These are phyloP conservation scores for Calephelis nemesis DNA, from an alignment of 1,140 invertebrate genomes.

Conservation along the genomic window DNA sequence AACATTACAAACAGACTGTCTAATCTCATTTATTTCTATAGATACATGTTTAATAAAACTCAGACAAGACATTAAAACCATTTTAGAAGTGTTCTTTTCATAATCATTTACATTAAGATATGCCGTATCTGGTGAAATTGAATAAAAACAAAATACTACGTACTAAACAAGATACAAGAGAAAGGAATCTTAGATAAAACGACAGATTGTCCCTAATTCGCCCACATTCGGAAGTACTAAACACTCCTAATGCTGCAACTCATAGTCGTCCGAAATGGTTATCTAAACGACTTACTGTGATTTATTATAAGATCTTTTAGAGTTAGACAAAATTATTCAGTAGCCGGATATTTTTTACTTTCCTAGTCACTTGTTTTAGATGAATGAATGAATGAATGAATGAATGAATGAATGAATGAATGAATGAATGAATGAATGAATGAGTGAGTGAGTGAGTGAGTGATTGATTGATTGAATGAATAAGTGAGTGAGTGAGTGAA, in stretches of 20 bases:
- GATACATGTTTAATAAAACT: slow-evolving; percentile 25
- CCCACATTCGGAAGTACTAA: slow-evolving; percentile 61
- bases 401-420: too few relatives aligned
- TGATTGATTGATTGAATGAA: too few relatives aligned
- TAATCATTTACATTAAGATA: slow-evolving; percentile 54
- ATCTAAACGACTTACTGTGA: slow-evolving; percentile 53
- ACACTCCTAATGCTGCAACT: slow-evolving; percentile 50
- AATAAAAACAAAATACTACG: slow-evolving; percentile 35
- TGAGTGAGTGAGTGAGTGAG: too few relatives aligned
- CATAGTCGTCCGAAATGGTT: slow-evolving; percentile 44
- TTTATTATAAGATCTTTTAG: slow-evolving; percentile 32
- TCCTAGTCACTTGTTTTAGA: neutral
- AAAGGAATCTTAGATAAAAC: slow-evolving; percentile 49
- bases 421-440: too few relatives aligned
- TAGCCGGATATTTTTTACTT: slow-evolving; percentile 2
- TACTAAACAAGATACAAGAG: slow-evolving; percentile 38
- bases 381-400: too few relatives aligned
- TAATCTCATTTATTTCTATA: too few relatives aligned
- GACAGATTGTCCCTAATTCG: slow-evolving; percentile 50
- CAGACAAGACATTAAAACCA: neutral
- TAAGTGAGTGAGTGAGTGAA: too few relatives aligned
- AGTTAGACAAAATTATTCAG: slow-evolving; percentile 17
- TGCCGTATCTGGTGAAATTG: slow-evolving; percentile 50
- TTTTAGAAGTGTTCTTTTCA: too few relatives aligned
- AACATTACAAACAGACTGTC: too few relatives aligned